Base-by-base conservation (phyloP, 2,113 vertebrate genomes). In the Myotis yumanensis region DNA sequence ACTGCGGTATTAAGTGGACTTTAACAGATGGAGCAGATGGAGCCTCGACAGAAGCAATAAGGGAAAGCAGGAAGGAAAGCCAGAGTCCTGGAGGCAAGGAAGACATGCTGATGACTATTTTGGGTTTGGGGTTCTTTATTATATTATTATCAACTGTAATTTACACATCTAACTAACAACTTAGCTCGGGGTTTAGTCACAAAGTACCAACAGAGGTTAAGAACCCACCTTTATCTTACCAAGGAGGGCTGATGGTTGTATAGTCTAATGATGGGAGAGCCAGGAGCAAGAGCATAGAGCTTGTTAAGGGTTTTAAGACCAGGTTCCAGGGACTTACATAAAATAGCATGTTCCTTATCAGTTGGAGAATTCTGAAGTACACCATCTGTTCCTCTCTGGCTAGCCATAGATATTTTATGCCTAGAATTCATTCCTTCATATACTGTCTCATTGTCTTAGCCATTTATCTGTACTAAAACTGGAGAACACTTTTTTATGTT, bases 11-110 rank as follows among this genome's bases (percentile, higher is more conserved):
- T 97, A 97, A 97, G 94, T 79, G 95, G 96, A 92, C 20, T 8
- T 95, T 81, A 95, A 73, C 93, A 97, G 96, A 97, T 94, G 95
- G 96, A 98, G 84, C 97, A 97, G 97, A 98, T 98, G 97, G 97
- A 95, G 72, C 86, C 90, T 51, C 23, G 25, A 95, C 89, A 95
- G 90, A 93, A 93, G 92, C 89, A 93, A 84, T 68, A 93, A 84
- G 57, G 95, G 77, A 95, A 96, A 94, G 79, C 16, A 30, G 57
- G 86, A 97, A 57, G 72, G 62, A 57, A 93, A 96, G 68, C 48
- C 91, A 88, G 64, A 95, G 80, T 93, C 96, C 93, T 81, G 43
- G 46, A 96, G 89, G 97, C 89, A 96, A 95, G 84, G 96, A 95
- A 90, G 89, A 85, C 88, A 66, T 54, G 5, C 87, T 85, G 68